Evolutionary conservation across 2,888 invertebrate species (phyloP).

Genomic region (Tetragonisca angustula): DNA sequence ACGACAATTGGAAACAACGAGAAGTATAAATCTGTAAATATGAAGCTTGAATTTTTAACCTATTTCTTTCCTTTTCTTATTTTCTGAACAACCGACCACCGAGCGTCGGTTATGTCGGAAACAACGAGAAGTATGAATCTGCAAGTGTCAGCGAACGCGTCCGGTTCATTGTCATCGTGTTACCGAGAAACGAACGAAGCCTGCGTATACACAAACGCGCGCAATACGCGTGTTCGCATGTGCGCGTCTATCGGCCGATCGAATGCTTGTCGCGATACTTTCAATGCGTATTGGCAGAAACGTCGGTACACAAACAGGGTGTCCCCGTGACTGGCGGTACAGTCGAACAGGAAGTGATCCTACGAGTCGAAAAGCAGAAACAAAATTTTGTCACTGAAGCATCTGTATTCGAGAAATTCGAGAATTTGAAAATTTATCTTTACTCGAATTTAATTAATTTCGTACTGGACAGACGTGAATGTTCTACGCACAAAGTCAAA

Average conservation of each 20-base stretch:
- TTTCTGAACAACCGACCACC: slow-evolving; percentile 8
- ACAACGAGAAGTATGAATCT: slow-evolving; percentile 28
- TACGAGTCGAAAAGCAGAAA: too few species aligned
- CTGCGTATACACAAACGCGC: slow-evolving; percentile 6
- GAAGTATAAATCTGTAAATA: too few species aligned
- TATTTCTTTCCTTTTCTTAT: background rate
- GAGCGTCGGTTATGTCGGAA: slow-evolving; percentile 1
- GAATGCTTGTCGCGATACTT: slow-evolving; percentile 9
- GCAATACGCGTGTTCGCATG: background rate
- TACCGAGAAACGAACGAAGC: slow-evolving; percentile 37
- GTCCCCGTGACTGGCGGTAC: too few species aligned
- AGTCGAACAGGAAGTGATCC: too few species aligned
- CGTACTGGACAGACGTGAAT: too few species aligned
- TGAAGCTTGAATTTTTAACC: background rate
- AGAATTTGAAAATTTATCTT: too few species aligned
- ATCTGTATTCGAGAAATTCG: too few species aligned
- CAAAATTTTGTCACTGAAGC: too few species aligned
- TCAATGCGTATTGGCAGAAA: slow-evolving; percentile 51
- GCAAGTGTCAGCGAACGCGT: slow-evolving; percentile 42
- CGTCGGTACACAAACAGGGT: background rate
- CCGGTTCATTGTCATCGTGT: slow-evolving; percentile 54
- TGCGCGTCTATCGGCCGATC: slow-evolving; percentile 8
- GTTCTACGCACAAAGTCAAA: too few species aligned
- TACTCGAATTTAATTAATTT: too few species aligned
- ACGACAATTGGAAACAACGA: too few species aligned